These are phyloP conservation scores for Thecophora atra DNA, from an alignment of 2,888 invertebrate species.

Conservation along the genomic window DNA sequence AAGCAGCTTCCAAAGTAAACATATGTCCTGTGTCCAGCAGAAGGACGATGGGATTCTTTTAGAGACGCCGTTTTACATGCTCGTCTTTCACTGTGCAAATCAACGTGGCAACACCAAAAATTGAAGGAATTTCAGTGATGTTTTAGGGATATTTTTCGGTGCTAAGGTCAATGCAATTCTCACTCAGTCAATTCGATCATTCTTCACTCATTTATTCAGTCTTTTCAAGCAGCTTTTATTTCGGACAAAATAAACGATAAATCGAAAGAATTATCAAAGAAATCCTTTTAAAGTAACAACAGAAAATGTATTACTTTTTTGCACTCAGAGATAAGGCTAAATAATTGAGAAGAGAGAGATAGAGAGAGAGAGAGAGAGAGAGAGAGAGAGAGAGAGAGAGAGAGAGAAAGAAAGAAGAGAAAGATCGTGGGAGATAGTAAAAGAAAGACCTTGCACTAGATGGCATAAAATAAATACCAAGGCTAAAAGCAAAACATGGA, in stretches of 20 bases:
- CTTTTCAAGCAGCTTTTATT: not conserved
- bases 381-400: no score
- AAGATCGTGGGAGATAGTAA: no score
- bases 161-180: not conserved
- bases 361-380: no score
- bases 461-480: no score
- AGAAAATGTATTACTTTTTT: no score
- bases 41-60: not conserved
- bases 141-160: not conserved
- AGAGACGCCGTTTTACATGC: no score
- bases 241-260: not conserved
- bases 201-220: not conserved
- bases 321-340: no score
- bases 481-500: no score
- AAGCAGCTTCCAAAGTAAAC: not conserved
- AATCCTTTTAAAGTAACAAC: not conserved
- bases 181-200: not conserved
- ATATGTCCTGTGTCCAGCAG: not conserved
- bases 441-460: no score
- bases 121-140: not conserved
- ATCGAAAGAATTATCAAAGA: not conserved
- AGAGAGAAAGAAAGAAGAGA: no score
- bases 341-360: no score
- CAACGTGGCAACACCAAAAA: not conserved
- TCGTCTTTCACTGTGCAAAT: no score